These are phyloP conservation scores for Lysandra coridon DNA, from an alignment of 2,888 invertebrate genomes.

Conservation along the genomic window DNA sequence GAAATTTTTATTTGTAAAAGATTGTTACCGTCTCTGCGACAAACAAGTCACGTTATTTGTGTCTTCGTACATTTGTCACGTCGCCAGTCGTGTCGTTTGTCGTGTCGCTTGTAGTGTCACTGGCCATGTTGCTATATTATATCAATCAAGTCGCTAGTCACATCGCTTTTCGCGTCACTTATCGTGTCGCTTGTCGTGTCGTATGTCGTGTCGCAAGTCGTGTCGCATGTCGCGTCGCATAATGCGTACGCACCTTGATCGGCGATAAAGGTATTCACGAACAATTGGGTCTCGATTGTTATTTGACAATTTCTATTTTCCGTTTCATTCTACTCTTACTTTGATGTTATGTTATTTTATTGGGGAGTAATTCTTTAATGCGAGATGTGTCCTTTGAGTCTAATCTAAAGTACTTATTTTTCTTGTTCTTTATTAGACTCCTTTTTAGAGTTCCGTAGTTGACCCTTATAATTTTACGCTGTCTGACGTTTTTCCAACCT, in stretches of 20 bases:
- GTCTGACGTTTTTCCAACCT: too few relatives aligned
- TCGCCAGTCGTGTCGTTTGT: neutral
- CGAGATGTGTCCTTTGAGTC: neutral
- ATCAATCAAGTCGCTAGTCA: too few relatives aligned
- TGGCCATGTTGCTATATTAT: neutral
- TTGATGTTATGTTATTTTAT: slow-evolving; percentile 9
- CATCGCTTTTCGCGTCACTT: neutral
- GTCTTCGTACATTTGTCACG: neutral
- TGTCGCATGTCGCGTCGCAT: neutral
- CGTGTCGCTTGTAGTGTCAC: neutral
- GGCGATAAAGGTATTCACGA: slow-evolving; percentile 22
- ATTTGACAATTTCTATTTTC: slow-evolving; percentile 16
- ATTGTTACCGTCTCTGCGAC: neutral
- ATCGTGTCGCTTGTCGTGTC: neutral
- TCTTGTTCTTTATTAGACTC: too few relatives aligned
- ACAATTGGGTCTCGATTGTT: slow-evolving; percentile 14
- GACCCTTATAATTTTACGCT: too few relatives aligned
- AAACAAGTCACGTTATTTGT: neutral
- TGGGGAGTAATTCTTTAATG: neutral
- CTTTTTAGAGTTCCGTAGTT: too few relatives aligned
- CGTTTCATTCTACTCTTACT: neutral
- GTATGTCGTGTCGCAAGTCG: neutral
- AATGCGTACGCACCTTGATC: neutral
- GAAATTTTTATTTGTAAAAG: too few relatives aligned
- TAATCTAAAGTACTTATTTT: too few relatives aligned